These are phyloP conservation scores for Sebastes itinus DNA, from an alignment of 2,797 vertebrate genomes.

Conservation along the genomic window DNA sequence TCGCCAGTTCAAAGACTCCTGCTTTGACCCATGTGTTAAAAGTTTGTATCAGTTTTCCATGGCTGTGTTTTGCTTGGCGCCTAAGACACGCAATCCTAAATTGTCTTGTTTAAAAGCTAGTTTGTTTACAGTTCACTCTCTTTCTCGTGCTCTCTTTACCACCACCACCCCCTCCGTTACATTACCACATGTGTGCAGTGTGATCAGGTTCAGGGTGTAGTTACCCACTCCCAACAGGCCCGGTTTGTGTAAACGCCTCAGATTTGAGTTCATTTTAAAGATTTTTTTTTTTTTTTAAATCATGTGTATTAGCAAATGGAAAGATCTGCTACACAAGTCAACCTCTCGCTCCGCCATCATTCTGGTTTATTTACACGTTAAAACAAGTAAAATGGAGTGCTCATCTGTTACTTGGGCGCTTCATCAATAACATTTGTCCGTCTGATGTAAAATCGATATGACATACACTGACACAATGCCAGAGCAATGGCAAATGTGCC, in stretches of 20 bases:
- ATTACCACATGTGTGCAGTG: constrained; percentile 74
- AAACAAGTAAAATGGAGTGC: constrained; percentile 70
- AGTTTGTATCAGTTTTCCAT: constrained; percentile 86
- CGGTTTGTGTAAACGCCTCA: constrained; percentile 44
- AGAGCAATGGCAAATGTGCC: constrained; percentile 72
- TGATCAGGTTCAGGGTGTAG: constrained; percentile 67
- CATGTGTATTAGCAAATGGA: constrained; percentile 20
- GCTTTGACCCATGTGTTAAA: constrained; percentile 85
- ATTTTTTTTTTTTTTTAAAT: neutral
- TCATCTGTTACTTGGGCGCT: constrained; percentile 65
- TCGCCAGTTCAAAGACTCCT: constrained; percentile 79
- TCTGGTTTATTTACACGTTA: constrained; percentile 70
- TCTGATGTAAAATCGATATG: constrained; percentile 80
- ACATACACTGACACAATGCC: constrained; percentile 75
- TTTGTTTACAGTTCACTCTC: constrained; percentile 84
- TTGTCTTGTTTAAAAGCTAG: constrained; percentile 87
- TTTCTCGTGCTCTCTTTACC: constrained; percentile 41
- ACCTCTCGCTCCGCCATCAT: neutral
- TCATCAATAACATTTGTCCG: constrained; percentile 79
- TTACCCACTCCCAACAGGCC: constrained; percentile 44
- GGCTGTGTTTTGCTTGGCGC: constrained; percentile 86
- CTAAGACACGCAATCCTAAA: constrained; percentile 75
- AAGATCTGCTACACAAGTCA: constrained; percentile 8
- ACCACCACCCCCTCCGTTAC: constrained; percentile 10
- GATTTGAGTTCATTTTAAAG: constrained; percentile 32